phyloP scores from a whole-genome alignment of 2,888 invertebrate species.

The Cataglyphis albicans region DNA sequence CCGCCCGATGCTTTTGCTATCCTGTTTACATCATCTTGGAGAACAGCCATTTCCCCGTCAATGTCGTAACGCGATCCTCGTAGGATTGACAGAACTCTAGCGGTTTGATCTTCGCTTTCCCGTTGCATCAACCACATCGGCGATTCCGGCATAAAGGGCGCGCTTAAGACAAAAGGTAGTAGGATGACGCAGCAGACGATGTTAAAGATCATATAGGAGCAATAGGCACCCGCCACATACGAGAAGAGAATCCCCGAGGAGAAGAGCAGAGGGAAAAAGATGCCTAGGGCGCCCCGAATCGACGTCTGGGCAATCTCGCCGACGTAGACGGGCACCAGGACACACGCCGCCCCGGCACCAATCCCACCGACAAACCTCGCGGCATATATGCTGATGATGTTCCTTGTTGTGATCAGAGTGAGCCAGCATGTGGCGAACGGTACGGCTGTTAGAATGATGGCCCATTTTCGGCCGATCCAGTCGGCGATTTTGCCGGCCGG shows the following conservation, averaged over 20 bases:
- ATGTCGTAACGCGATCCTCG: constrained; percentile 78
- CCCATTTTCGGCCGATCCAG: constrained; percentile 78
- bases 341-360: constrained; percentile 84
- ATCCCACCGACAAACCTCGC: constrained; percentile 86
- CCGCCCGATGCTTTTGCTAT: constrained; percentile 79
- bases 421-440: constrained; percentile 85
- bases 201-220: constrained; percentile 86
- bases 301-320: constrained; percentile 87
- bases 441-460: constrained; percentile 75
- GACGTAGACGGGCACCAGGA: constrained; percentile 87
- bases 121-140: constrained; percentile 81
- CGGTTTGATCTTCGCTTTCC: constrained; percentile 73
- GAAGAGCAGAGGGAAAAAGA: constrained; percentile 86
- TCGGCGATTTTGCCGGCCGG: constrained; percentile 82
- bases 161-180: constrained; percentile 81
- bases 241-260: constrained; percentile 86
- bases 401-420: constrained; percentile 79
- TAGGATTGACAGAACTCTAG: constrained; percentile 71
- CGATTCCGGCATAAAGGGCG: constrained; percentile 81
- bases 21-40: constrained; percentile 78
- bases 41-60: constrained; percentile 74
- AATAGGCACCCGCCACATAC: constrained; percentile 85
- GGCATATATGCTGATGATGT: constrained; percentile 73
- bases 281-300: constrained; percentile 87
- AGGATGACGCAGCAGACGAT: constrained; percentile 83